Evolutionary conservation across 2,797 vertebrate genomes (phyloP), one percentile per base, ranked within the genome.

Genomic region (Periparus ater): DNA sequence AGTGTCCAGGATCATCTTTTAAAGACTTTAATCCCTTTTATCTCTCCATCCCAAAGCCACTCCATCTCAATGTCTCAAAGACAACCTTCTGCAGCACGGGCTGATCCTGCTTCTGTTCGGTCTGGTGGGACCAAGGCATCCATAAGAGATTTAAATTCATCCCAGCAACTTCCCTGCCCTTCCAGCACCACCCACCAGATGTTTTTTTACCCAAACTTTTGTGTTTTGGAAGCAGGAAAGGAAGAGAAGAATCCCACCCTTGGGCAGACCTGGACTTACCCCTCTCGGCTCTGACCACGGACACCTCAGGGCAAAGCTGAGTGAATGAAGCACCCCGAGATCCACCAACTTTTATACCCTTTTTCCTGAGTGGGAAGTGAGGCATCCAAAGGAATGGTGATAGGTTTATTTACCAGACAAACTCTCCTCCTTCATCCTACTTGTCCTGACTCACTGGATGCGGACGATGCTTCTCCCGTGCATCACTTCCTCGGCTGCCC

Each of bases 301-400:
- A 19, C 40, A 12, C 67, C 18, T 19, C 26, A 13, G 58, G 36
- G 44, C 6, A 6, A 54, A 61, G 76, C 48, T 11, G 83, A 74
- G 70, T 0, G 38, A 84, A 36, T 94, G 93, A 47, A 94, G 88
- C 20, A 2, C 62, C 38, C 9, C 0, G 7, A 47, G 51, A 72
- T 18, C 54, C 58, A 19, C 17, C 50, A 17, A 21, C 86, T 44
- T 90, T 96, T 96, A 96, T 95, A 96, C 13, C 0, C 0, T 4
- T 27, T 8, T n/a, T 45, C 23, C 65, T 3, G 10, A 25, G 62
- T 6, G 93, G 95, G 92, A 91, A 84, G 77, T 91, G 88, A 96
- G 88, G 54, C 88, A 96, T 62, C 58, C 60, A 1, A 11, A 93
- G 93, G 93, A 96, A 96, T 90, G 93, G 95, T 94, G 92, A 92